Conservation (phyloP, 2,888 invertebrate genomes). For the Eumacrocentrus americanus region DNA sequence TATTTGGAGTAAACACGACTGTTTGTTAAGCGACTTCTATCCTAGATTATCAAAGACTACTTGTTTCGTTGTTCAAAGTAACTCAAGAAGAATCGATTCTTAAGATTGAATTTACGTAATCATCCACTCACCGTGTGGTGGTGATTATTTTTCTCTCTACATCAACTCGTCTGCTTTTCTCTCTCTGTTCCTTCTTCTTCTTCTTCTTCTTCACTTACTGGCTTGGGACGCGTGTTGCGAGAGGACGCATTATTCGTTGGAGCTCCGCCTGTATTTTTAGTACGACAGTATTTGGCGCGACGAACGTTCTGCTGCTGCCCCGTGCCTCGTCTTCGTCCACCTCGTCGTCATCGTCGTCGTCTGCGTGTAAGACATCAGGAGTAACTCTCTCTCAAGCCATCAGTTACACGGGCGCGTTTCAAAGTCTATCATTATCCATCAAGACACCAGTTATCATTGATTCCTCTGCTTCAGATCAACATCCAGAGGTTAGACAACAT, state of each 20-base stretch:
- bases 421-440: background rate
- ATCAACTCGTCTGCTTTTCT: constrained; percentile 36
- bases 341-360: constrained; percentile 17
- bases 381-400: background rate
- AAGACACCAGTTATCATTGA: background rate
- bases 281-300: constrained; percentile 60
- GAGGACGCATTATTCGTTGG: constrained; percentile 49
- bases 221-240: constrained; percentile 27
- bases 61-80: background rate
- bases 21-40: no score
- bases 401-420: background rate
- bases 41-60: background rate
- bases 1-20: no score
- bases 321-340: constrained; percentile 34
- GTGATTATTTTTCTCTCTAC: constrained; percentile 36
- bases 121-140: constrained; percentile 19
- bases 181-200: constrained; percentile 14
- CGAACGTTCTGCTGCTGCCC: constrained; percentile 42
- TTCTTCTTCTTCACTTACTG: constrained; percentile 17
- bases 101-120: constrained; percentile 52
- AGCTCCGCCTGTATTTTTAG: constrained; percentile 58
- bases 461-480: background rate
- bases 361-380: background rate
- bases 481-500: background rate
- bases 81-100: background rate